Base-by-base conservation (phyloP, 1,140 invertebrate species). In the Thrips palmi region DNA sequence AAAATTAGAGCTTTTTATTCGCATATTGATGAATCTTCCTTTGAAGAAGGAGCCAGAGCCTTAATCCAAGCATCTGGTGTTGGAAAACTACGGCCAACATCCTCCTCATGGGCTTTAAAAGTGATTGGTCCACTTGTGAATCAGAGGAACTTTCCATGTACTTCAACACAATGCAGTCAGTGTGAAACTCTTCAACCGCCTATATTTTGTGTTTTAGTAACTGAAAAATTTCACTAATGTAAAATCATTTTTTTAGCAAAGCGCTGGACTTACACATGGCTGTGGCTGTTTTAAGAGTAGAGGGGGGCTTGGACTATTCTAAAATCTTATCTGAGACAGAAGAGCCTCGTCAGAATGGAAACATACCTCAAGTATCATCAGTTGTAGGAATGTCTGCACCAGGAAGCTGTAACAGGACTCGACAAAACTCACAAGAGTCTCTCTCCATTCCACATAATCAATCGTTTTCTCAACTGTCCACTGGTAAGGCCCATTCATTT, bases 1-100 rank as follows among this genome's bases (percentile, higher is more conserved):
- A 84, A 83, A 54, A 70, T 93, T 8, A 94, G 92, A 58, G 79
- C 80, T 0, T 97, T 97, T 62, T 97, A 94, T 56, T 71, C 68
- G 1, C 50, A 85, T 30, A 70, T 91, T 1, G 85, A 88, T 52
- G 78, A 81, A 19, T 64, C 71, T 11, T 67, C 59, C 40, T 84
- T 89, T 49, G 74, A 80, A 54, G 65, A 74, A 21, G 80, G 77
- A 27, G 69, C 70, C 18, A 72, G 67, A 41, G 75, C 73, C 10
- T 58, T 85, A 6, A 58, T 84, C 53, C 79, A 87, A 64, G 74
- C 77, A 1, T 72, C 73, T 15, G 88, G 88, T 8, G 65, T 93
- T 33, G 87, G 88, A 1, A 93, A 92, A 63, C 62, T 93, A 40
- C 71, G 68, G 46, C 87, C 88, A 93, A 93, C 51, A 84, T 92